Evolutionary conservation across 2,113 vertebrate genomes (phyloP).

Genomic region (Chroicocephalus ridibundus): DNA sequence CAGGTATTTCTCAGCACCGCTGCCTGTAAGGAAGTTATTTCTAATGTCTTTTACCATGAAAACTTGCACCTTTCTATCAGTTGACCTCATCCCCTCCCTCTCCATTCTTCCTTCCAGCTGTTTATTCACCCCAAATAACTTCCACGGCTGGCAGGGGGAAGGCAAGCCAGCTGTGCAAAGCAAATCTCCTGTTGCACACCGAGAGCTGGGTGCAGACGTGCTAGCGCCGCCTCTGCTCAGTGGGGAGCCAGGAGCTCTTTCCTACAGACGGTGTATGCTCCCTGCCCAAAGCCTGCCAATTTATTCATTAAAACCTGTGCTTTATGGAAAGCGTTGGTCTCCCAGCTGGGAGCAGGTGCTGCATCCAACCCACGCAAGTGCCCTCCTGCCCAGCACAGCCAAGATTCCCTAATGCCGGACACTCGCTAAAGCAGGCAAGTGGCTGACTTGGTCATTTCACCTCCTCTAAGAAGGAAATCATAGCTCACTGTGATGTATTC

Average conservation of each 20-base stretch:
- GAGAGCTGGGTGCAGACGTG: background rate
- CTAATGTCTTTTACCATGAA: background rate
- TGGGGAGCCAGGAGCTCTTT: background rate
- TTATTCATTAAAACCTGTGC: background rate
- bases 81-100: background rate
- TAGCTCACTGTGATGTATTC: background rate
- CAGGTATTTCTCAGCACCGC: background rate
- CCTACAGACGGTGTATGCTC: background rate
- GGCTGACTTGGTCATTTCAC: background rate
- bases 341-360: background rate
- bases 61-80: background rate
- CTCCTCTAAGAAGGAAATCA: background rate
- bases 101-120: background rate
- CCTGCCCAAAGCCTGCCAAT: background rate
- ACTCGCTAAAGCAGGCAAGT: background rate
- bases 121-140: background rate
- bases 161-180: background rate
- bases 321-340: background rate
- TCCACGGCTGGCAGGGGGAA: background rate
- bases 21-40: background rate
- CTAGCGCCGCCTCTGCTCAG: background rate
- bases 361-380: background rate
- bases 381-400: background rate
- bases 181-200: background rate
- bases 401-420: background rate